Base-by-base conservation (phyloP, 1,140 invertebrate species). In the Ceratina australensis region DNA sequence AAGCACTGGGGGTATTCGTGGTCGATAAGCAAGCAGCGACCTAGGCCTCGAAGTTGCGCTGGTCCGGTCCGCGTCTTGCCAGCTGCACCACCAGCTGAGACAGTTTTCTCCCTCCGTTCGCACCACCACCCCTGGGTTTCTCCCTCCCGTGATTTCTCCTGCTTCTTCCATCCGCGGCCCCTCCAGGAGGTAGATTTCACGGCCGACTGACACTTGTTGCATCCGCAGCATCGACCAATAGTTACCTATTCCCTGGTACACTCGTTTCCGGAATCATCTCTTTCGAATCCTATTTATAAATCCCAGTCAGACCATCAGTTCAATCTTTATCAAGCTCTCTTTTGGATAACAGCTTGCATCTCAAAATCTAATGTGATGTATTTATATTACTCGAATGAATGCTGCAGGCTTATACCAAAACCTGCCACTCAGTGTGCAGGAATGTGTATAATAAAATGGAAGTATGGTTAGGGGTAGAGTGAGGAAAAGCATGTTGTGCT, bases 181-280 rank as follows among this genome's bases (percentile, higher is more conserved):
- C 61, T 72, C 22, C 47, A 33, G 49, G 47, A 49, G 47, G 18
- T 56, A 72, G 68, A 78, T 80, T 81, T 86, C 85, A 84, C 79
- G 85, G 73, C 60, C 82, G 79, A 86, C 78, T 63, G 85, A 79
- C 82, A 87, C 85, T 87, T 87, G 85, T 87, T 87, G 85, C 85
- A 60, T 61, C 18, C 33, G 15, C 52, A 50, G 26, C 63, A 20
- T 83, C 84, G 74, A 76, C 74, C 80, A 85, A 83, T 85, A 75
- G 79, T 50, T 49, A 71, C 26, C 56, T 20, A 52, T 18, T 28
- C 20, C 65, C 71, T 33, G 7, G 52, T 74, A 22, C 50, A n/a
- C 7, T 24, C 2, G 15, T 12, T 49, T 69, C 24, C 22, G 59
- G 15, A 15, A 10, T 12, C 49, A 26, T 2, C 7, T 24, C 22